Evolutionary conservation across 2,888 invertebrate species (phyloP), one percentile per base, ranked within the genome.

Genomic region (Tubulanus polymorphus): DNA sequence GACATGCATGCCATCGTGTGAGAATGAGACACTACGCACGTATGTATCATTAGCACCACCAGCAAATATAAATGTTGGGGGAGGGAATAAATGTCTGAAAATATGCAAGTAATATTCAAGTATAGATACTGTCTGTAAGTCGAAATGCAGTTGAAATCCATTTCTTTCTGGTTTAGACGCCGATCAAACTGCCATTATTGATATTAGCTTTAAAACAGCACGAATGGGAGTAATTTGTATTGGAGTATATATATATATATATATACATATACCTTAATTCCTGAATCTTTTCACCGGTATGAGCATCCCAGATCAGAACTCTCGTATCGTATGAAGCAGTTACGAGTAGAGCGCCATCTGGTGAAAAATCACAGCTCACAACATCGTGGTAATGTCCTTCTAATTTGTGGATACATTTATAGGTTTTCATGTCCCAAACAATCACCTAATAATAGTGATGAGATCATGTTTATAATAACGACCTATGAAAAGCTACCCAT

Each of bases 241-340:
- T n/a, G n/a, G n/a, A n/a, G n/a, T n/a, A n/a, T n/a, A n/a, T n/a
- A n/a, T n/a, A n/a, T n/a, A n/a, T n/a, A n/a, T n/a, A n/a, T n/a
- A n/a, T n/a, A n/a, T n/a, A n/a, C n/a, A n/a, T n/a, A n/a, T 64
- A 76, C 77, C 72, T 64, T 3, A 78, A 59, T 53, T 66, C 61
- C 37, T 58, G 53, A 1, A 78, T 54, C 29, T 61, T 57, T n/a
- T 67, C 65, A 3, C 79, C 81, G 15, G 76, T 77, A 60, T 74
- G 70, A 0, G 80, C 75, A 65, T 83, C 80, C 83, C 83, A 83
- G 2, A 83, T 59, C 55, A 83, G 80, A 32, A 81, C 80, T 25
- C 78, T 69, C 1, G 83, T 82, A 67, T 83, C 83, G 68, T 75
- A 80, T 1, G 82, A 81, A 1, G 81, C 79, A 10, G 83, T 82